These are phyloP conservation scores for Podarcis raffonei DNA, from an alignment of 2,113 vertebrate species.

Conservation along the genomic window DNA sequence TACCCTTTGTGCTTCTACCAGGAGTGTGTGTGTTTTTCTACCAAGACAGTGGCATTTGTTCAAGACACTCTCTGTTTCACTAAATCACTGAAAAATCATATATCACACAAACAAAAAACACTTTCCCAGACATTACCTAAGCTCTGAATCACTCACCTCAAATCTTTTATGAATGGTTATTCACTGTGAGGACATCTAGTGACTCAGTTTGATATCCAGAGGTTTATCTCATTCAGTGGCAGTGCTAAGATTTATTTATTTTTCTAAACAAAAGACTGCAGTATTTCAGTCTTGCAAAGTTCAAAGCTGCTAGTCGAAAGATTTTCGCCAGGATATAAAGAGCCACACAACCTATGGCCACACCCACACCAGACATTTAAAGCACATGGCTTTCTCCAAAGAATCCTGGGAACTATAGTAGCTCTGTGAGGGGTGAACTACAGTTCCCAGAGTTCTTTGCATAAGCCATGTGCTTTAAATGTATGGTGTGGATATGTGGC, in stretches of 20 bases:
- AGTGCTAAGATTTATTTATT: background rate
- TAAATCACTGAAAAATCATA: too few species aligned
- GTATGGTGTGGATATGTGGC: too few species aligned
- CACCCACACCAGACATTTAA: too few species aligned
- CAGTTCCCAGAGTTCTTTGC: too few species aligned
- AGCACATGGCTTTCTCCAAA: too few species aligned
- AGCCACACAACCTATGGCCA: background rate
- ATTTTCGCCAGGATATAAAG: background rate
- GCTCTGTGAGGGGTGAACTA: too few species aligned
- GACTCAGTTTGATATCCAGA: background rate
- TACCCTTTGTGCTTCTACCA: background rate
- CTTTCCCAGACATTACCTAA: conserved; percentile 1
- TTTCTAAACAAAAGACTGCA: background rate
- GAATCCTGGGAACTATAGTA: too few species aligned
- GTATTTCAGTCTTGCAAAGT: background rate
- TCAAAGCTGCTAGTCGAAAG: background rate
- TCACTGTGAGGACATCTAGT: background rate
- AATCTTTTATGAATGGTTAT: background rate
- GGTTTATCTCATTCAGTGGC: background rate
- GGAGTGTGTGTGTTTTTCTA: background rate
- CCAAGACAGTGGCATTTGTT: background rate
- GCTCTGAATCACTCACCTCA: background rate
- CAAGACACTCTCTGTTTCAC: background rate
- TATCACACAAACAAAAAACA: background rate
- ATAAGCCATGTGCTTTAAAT: background rate